Conservation (phyloP, 2,113 vertebrate genomes). For the Mungos mungo region DNA sequence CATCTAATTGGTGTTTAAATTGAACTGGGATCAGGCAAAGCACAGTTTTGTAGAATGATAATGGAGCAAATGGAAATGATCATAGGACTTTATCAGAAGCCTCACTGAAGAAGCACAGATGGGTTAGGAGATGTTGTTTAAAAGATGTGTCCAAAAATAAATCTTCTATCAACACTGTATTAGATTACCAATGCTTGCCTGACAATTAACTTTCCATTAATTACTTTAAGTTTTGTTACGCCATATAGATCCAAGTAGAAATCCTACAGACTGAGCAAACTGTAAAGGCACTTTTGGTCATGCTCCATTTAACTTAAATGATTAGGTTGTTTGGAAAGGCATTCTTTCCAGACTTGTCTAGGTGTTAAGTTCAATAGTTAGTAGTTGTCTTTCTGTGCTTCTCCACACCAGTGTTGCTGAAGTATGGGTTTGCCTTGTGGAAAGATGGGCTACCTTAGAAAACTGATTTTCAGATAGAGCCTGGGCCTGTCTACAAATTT, state of each 20-base stretch:
- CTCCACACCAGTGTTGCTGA: background rate
- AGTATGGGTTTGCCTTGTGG: background rate
- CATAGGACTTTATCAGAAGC: background rate
- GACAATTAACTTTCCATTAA: slow-evolving; percentile 34
- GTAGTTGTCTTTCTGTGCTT: background rate
- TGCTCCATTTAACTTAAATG: background rate
- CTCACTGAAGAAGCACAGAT: slow-evolving; percentile 2
- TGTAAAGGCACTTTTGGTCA: background rate
- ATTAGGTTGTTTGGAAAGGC: slow-evolving; percentile 5
- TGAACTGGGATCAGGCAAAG: slow-evolving; percentile 2
- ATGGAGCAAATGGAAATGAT: background rate
- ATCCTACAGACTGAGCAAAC: background rate
- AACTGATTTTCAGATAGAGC: background rate
- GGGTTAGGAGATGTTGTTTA: background rate
- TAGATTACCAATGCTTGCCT: background rate
- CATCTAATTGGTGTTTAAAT: slow-evolving; percentile 20
- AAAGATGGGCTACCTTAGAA: background rate
- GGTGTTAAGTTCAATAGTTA: background rate
- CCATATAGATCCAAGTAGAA: background rate
- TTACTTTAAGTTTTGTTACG: slow-evolving; percentile 13
- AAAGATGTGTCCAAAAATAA: slow-evolving; percentile 25
- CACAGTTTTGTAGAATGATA: slow-evolving; percentile 42
- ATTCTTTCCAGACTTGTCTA: slow-evolving; percentile 18
- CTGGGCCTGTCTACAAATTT: background rate
- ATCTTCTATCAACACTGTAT: background rate